phyloP scores from a whole-genome alignment of 1,140 invertebrate species.

The Drosophila pruinosa region DNA sequence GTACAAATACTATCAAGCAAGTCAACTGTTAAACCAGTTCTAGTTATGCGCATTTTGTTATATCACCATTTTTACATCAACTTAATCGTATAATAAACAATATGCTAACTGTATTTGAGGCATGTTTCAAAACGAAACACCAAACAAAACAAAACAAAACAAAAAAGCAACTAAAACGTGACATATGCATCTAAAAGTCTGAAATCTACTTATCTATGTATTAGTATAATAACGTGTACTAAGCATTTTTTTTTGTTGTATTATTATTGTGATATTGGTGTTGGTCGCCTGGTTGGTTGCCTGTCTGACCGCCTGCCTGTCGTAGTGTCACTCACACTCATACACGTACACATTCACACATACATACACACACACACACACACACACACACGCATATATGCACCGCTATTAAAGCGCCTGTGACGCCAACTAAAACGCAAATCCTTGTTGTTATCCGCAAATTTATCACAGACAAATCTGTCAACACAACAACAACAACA shows the following conservation, averaged over 20 bases:
- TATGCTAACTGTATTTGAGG: constrained; percentile 53
- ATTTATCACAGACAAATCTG: constrained; percentile 83
- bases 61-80: constrained; percentile 30
- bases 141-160: constrained; percentile 1
- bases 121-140: constrained; percentile 45
- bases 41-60: constrained; percentile 52
- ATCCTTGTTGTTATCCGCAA: constrained; percentile 79
- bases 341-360: constrained; percentile 25
- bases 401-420: constrained; percentile 31
- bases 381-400: constrained; percentile 15
- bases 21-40: constrained; percentile 17
- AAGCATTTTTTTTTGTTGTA: constrained; percentile 25
- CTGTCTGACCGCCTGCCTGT: constrained; percentile 59
- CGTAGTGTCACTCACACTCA: constrained; percentile 33
- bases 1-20: constrained; percentile 14
- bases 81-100: constrained; percentile 24
- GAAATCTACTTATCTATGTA: constrained; percentile 39
- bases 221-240: constrained; percentile 18
- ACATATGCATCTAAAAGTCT: constrained; percentile 36
- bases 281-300: constrained; percentile 56
- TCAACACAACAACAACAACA: constrained; percentile 68
- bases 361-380: constrained; percentile 16
- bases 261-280: constrained; percentile 43
- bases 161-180: constrained; percentile 49
- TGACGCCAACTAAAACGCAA: constrained; percentile 74